Conservation (phyloP, 2,113 vertebrate species). For the Tachysurus fulvidraco region DNA sequence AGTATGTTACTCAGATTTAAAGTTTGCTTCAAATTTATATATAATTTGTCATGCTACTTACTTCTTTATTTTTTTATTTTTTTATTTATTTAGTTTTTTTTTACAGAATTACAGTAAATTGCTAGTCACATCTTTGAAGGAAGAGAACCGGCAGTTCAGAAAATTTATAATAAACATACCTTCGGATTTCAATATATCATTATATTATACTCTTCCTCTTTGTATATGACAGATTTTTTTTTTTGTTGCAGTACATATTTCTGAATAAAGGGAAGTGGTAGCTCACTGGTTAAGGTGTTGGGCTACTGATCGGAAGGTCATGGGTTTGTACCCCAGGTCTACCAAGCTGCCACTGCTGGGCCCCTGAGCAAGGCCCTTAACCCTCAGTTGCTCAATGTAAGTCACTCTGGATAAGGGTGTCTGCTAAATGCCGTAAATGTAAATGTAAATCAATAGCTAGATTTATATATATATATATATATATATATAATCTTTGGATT, state of each 20-base stretch:
- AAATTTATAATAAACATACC: not conserved
- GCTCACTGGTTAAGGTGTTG: too few relatives aligned
- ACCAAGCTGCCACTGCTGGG: too few relatives aligned
- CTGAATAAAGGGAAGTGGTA: too few relatives aligned
- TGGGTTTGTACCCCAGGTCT: too few relatives aligned
- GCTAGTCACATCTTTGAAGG: not conserved
- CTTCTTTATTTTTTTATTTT: not conserved
- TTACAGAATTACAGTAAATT: not conserved
- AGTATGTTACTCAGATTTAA: not conserved
- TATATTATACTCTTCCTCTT: not conserved
- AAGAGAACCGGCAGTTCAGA: not conserved
- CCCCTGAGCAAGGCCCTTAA: too few relatives aligned
- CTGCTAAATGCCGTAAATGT: too few relatives aligned
- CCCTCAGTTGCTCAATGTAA: too few relatives aligned
- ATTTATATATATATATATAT: not conserved
- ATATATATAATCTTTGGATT: not conserved
- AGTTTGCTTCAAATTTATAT: conserved; percentile 3
- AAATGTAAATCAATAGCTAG: not conserved
- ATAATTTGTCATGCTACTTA: not conserved
- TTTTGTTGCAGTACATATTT: not conserved
- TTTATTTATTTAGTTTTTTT: not conserved
- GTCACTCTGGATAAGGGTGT: too few relatives aligned
- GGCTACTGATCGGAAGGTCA: too few relatives aligned
- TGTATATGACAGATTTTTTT: not conserved
- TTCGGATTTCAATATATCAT: not conserved